These are phyloP conservation scores for Platygyra sinensis DNA, from an alignment of 64 coral and sea anemone species.

Conservation along the genomic window DNA sequence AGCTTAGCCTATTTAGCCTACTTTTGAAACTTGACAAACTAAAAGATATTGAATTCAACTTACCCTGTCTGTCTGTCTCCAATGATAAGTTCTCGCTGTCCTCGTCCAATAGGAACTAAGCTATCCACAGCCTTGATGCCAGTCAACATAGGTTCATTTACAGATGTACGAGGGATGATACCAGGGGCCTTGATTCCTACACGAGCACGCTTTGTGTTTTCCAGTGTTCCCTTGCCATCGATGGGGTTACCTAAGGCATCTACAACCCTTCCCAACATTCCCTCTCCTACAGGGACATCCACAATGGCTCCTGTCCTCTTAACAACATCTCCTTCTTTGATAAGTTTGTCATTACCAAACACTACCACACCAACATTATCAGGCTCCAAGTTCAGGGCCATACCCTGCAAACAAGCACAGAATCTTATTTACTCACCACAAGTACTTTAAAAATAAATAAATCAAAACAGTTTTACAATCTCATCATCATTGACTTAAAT, in stretches of 20 bases:
- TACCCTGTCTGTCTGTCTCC: constrained; percentile 99
- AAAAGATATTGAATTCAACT: not conserved
- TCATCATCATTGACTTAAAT: too few relatives aligned
- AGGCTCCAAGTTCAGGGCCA: constrained; percentile 99
- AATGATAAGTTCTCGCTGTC: constrained; percentile 98
- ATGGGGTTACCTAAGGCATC: constrained; percentile 98
- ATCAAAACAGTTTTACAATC: too few relatives aligned
- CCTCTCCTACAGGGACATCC: constrained; percentile 95
- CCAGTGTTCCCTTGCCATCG: constrained; percentile 90
- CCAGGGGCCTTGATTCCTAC: constrained; percentile 97
- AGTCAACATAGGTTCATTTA: constrained; percentile 99
- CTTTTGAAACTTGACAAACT: too few relatives aligned
- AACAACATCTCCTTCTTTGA: constrained; percentile 99
- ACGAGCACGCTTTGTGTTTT: constrained; percentile 53
- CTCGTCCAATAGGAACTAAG: constrained; percentile 99
- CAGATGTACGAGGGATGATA: constrained; percentile 98
- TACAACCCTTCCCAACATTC: constrained; percentile 92
- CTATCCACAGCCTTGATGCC: constrained; percentile 99
- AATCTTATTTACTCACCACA: not conserved
- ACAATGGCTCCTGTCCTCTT: constrained; percentile 99
- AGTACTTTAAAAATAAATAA: not conserved
- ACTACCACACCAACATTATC: constrained; percentile 99
- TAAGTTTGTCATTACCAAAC: constrained; percentile 99
- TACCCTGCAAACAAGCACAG: constrained; percentile 59
- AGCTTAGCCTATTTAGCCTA: not conserved